phyloP scores from a whole-genome alignment of 2,113 vertebrate species.

The Dolichotis patagonum region DNA sequence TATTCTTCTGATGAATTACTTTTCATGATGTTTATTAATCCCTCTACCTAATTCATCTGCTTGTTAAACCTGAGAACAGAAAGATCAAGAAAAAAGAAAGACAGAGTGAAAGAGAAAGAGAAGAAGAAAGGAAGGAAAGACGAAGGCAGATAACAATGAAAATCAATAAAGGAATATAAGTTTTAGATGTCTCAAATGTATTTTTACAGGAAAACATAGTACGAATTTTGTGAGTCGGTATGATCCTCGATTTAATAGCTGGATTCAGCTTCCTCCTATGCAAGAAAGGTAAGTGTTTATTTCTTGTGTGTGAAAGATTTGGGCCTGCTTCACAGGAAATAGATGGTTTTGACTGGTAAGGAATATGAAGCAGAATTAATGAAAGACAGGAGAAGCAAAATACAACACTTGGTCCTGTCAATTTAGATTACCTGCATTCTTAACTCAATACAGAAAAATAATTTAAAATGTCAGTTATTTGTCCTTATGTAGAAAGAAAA shows the following conservation, averaged over 20 bases:
- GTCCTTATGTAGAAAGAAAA: neutral
- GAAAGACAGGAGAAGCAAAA: neutral
- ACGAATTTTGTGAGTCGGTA: slow-evolving; percentile 99
- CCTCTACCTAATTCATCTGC: neutral
- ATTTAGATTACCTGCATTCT: neutral
- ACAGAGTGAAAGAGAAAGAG: neutral
- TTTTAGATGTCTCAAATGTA: slow-evolving; percentile 85
- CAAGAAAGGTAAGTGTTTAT: slow-evolving; percentile 95
- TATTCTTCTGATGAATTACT: neutral
- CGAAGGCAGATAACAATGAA: neutral
- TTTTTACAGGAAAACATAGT: slow-evolving; percentile 97
- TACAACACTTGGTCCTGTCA: neutral
- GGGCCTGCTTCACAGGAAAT: slow-evolving; percentile 32
- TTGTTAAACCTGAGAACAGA: slow-evolving; percentile 31
- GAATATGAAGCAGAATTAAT: neutral
- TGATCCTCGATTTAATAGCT: slow-evolving; percentile 99
- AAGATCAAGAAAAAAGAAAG: neutral
- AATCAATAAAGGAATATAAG: neutral
- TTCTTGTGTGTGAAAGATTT: slow-evolving; percentile 62
- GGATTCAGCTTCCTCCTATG: slow-evolving; percentile 99
- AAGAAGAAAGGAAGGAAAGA: neutral
- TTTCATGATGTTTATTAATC: neutral
- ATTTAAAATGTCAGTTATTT: slow-evolving; percentile 27
- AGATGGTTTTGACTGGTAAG: slow-evolving; percentile 56
- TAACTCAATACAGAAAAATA: slow-evolving; percentile 36